Evolutionary conservation across 2,888 invertebrate species (phyloP).

Genomic region (Ornithoptera alexandrae): DNA sequence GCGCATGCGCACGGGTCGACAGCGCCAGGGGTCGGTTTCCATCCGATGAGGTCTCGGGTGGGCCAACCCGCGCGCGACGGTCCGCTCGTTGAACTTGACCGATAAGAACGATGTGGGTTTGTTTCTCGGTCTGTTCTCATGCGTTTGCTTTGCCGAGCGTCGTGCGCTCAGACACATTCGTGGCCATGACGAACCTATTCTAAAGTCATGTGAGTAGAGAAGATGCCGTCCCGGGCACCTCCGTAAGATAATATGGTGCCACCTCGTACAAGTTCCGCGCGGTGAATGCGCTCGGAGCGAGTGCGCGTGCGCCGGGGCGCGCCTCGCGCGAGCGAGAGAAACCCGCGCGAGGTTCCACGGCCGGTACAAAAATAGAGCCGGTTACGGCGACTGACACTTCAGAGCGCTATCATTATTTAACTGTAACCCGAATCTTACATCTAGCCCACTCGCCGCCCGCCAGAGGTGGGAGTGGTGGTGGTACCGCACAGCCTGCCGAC

Average conservation of each 20-base stretch:
- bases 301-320: neutral
- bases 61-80: neutral
- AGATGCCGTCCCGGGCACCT: no score
- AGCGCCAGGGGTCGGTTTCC: neutral
- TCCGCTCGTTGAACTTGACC: neutral
- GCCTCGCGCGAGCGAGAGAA: neutral
- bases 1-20: slow-evolving; percentile 36
- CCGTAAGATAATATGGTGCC: no score
- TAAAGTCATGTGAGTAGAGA: no score
- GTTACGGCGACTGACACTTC: slow-evolving; percentile 54
- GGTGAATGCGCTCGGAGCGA: neutral
- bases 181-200: no score
- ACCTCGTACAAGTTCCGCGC: no score
- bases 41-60: no score
- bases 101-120: neutral
- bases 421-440: slow-evolving; percentile 39
- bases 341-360: slow-evolving; percentile 47
- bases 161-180: no score
- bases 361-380: slow-evolving; percentile 70
- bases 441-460: slow-evolving; percentile 17
- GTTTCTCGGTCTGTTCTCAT: no score
- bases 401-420: slow-evolving; percentile 53
- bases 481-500: neutral
- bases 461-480: neutral
- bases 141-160: no score